Base-by-base conservation (phyloP, 1,140 invertebrate species). In the Bradynema listronoti region DNA sequence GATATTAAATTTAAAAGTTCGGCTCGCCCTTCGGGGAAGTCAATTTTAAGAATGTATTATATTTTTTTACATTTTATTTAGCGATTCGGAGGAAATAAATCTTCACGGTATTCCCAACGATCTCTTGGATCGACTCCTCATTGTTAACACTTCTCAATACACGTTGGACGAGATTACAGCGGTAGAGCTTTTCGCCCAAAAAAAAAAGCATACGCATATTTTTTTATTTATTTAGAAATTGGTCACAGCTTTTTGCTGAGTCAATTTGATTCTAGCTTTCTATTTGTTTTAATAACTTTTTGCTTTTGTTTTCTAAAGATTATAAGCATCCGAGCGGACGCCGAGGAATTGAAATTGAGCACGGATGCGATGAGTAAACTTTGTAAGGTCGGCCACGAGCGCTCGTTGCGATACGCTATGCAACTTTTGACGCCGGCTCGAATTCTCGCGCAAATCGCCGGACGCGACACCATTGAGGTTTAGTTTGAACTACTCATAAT, bases 91-190 rank as follows among this genome's bases (percentile, higher is more conserved):
- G 67, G 91, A 96, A 78, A 88, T 96, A 49, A 87, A 92, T 5
- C 87, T 93, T 0, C 94, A 99, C 80, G 94, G 81, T 14, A 87
- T 95, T 72, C 94, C 94, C 0, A 78, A 93, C 25, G 94, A 99
- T 84, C 82, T 98, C 11, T n/a, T 50, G 19, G 47, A n/a, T n/a
- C 84, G 94, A 61, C 81, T 96, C 2, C 83, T 96, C 25, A 95
- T 96, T 45, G 90, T 97, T 56, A 83, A 88, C 60, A 95, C 91
- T 1, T 78, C 88, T 27, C 88, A 90, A 0, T 97, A 97, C 75
- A 82, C 82, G 4, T 75, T 80, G 54, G 80, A 84, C 24, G 88
- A 91, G 72, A 88, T 90, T 74, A 82, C 85, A 58, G 84, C 91
- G 82, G 83, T 83, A 63, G 57, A 33, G 49, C 11, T 29, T 22